These are phyloP conservation scores for Melikaiella ostensackeni DNA, from an alignment of 2,888 invertebrate genomes.

Conservation along the genomic window DNA sequence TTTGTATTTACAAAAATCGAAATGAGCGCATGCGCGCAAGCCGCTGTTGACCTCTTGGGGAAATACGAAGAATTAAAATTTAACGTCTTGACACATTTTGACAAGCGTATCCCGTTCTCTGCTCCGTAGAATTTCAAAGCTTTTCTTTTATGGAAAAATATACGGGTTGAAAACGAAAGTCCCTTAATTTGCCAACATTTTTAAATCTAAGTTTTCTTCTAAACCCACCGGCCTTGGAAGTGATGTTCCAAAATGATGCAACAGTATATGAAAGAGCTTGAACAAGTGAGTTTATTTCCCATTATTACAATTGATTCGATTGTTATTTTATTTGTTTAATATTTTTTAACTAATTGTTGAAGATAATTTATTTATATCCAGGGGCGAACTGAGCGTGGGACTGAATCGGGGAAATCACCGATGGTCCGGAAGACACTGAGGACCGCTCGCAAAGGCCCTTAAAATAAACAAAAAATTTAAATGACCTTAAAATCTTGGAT, in stretches of 20 bases:
- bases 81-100: background rate
- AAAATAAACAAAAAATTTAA: too few species aligned
- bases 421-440: too few species aligned
- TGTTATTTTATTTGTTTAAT: slow-evolving; percentile 42
- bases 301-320: slow-evolving; percentile 26
- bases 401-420: too few species aligned
- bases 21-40: slow-evolving; percentile 4
- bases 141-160: background rate
- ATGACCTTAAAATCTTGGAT: too few species aligned
- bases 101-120: too few species aligned
- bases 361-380: too few species aligned
- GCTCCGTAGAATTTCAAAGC: background rate
- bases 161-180: background rate
- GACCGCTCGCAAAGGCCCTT: too few species aligned
- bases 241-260: slow-evolving; percentile 85
- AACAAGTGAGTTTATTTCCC: slow-evolving; percentile 81
- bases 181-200: background rate
- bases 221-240: background rate
- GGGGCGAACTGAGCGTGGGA: too few species aligned
- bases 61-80: background rate
- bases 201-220: background rate
- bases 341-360: background rate
- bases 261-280: slow-evolving; percentile 92
- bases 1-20: slow-evolving; percentile 22
- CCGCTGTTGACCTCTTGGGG: too few species aligned